Base-by-base conservation (phyloP, 2,113 vertebrate species). In the Amphilophus citrinellus region DNA sequence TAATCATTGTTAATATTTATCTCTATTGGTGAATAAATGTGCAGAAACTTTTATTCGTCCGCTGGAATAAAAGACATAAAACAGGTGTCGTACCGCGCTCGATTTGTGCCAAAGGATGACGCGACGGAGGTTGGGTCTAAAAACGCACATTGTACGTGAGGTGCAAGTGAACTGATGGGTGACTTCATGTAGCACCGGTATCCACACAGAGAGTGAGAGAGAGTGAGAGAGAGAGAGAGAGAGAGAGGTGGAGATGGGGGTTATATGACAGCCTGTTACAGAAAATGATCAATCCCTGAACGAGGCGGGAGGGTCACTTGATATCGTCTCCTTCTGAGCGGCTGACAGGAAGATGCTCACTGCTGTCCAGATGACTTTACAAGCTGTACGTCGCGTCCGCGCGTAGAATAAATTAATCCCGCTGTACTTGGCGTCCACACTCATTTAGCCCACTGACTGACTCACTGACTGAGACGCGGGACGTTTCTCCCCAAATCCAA, bases 81-180 rank as follows among this genome's bases (percentile, higher is more conserved):
- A 61, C 76, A 76, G 50, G 24, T 65, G 89, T 68, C 73, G 56
- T 50, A 71, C 10, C 20, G 87, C 77, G 83, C 86, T 47, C 63
- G 84, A 83, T 84, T 90, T 87, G 82, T 88, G 86, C 90, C 84
- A 87, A 68, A 84, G 84, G 85, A 93, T 92, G 94, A 93, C 94
- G 91, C 88, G 87, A 63, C 30, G 84, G 88, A 86, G 93, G 91
- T 6, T 86, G 86, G 87, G 87, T 92, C 83, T 92, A 58, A 85
- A 81, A 90, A 62, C 80, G 84, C 91, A 79, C 91, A 90, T 79
- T 76, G 89, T 94, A 94, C 94, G 94, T 94, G 94, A 94, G 91
- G 86, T 89, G 94, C 93, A 93, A 94, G 92, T 92, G 92, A 95
- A 95, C 94, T 84, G 91, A 93, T 88, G 91, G 83, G 90, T 90